Evolutionary conservation across 2,888 invertebrate species (phyloP).

Genomic region (Drosophila mimica): DNA sequence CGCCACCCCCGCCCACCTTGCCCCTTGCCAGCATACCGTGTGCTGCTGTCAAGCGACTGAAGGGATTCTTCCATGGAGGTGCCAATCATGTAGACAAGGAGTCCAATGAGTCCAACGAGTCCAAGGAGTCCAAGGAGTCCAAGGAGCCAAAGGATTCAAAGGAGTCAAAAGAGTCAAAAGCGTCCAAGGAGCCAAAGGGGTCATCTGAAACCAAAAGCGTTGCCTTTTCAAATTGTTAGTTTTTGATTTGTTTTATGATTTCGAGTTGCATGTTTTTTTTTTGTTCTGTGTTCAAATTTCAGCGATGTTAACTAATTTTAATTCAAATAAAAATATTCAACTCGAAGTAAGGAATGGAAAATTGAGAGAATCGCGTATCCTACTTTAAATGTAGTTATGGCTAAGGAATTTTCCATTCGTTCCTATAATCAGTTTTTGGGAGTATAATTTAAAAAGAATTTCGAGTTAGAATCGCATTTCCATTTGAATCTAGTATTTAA

Average conservation of each 20-base stretch:
- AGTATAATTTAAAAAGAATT: too few species aligned
- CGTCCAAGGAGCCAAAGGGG: neutral
- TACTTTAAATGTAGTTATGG: too few species aligned
- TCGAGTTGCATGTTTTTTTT: conserved; percentile 5
- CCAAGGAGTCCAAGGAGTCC: neutral
- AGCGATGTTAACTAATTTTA: neutral
- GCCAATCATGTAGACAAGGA: neutral
- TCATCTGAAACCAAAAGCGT: neutral
- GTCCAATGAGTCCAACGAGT: neutral
- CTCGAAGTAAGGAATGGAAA: neutral
- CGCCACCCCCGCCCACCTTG: conserved; percentile 68
- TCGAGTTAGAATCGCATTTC: too few species aligned
- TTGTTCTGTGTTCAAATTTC: conserved; percentile 1
- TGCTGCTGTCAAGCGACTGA: conserved; percentile 57
- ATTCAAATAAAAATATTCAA: conserved; percentile 15
- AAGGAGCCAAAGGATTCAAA: neutral
- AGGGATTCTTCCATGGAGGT: conserved; percentile 32
- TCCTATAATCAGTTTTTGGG: too few species aligned
- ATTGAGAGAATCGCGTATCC: neutral
- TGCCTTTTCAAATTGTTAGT: conserved; percentile 11
- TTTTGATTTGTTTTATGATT: conserved; percentile 8
- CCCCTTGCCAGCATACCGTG: conserved; percentile 43
- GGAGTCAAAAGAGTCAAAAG: neutral
- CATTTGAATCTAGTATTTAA: too few species aligned
- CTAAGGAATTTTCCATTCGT: too few species aligned